A percentile compares a stretch with the other conserved stretches of the same genome.
phyloP scores from a whole-genome alignment of 2,888 invertebrate genomes.

The Lamellibrachia columna region DNA sequence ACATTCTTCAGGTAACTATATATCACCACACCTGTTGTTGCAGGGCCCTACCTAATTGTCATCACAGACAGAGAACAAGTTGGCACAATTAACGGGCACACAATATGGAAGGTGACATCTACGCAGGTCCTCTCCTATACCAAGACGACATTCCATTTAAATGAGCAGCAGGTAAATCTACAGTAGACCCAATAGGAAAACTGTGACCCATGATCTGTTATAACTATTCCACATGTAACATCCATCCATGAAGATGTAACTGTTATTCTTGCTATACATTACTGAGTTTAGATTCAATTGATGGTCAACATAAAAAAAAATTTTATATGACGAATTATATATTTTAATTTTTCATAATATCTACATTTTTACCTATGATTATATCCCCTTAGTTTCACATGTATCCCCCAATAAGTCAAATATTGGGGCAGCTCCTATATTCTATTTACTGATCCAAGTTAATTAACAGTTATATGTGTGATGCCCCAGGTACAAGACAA shows the following conservation, averaged over 20 bases:
- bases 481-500: slow-evolving; percentile 74
- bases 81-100: slow-evolving; percentile 70
- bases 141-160: slow-evolving; percentile 84
- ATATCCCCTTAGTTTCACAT: too few species aligned
- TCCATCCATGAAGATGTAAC: too few species aligned
- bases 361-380: too few species aligned
- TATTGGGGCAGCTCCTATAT: too few species aligned
- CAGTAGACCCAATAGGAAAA: neutral
- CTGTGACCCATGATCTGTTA: neutral
- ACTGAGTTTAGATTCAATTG: too few species aligned
- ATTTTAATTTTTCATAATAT: too few species aligned
- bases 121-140: slow-evolving; percentile 78
- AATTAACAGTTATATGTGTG: neutral
- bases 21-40: slow-evolving; percentile 65
- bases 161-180: slow-evolving; percentile 74
- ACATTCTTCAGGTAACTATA: too few species aligned
- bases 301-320: too few species aligned
- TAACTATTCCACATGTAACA: neutral
- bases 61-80: slow-evolving; percentile 85
- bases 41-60: slow-evolving; percentile 87
- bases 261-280: too few species aligned
- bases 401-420: neutral
- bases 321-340: too few species aligned
- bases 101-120: slow-evolving; percentile 60
- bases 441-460: too few species aligned